These are phyloP conservation scores for Delphinus delphis DNA, from an alignment of 2,113 vertebrate genomes.

Conservation along the genomic window DNA sequence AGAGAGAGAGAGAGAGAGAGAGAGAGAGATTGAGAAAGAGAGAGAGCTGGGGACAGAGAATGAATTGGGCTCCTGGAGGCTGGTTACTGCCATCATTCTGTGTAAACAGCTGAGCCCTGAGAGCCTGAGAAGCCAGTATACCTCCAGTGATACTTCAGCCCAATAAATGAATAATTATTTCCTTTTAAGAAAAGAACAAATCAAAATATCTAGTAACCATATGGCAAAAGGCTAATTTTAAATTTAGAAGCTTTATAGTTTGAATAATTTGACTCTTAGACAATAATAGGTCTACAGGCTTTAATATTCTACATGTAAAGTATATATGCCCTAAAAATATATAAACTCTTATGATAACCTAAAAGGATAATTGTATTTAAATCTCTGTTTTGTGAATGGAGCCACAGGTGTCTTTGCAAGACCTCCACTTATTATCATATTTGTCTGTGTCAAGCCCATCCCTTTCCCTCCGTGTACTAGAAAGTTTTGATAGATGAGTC, in stretches of 20 bases:
- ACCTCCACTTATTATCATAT: not conserved
- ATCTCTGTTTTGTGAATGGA: not conserved
- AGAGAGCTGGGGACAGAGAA: not conserved
- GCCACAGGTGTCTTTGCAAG: not conserved
- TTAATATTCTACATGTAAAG: not conserved
- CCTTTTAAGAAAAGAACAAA: not conserved
- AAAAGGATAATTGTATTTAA: not conserved
- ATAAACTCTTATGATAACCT: not conserved
- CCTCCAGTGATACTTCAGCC: not conserved
- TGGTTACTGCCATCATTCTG: not conserved
- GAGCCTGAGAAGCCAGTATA: not conserved
- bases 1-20: too few relatives aligned
- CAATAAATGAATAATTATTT: constrained; percentile 23
- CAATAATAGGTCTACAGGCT: not conserved
- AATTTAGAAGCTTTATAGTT: not conserved
- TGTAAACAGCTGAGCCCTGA: not conserved
- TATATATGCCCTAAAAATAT: not conserved
- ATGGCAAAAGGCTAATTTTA: not conserved
- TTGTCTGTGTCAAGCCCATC: not conserved
- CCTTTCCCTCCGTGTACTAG: not conserved
- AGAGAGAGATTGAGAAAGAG: too few relatives aligned
- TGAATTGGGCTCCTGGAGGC: not conserved
- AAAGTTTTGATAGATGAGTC: not conserved
- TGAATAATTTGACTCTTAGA: not conserved
- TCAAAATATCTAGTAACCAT: not conserved